Percentiles rank a stretch among this genome's conserved stretches.
Evolutionary conservation across 2,797 vertebrate genomes (phyloP).

Genomic region (Melanotaenia nigrans): DNA sequence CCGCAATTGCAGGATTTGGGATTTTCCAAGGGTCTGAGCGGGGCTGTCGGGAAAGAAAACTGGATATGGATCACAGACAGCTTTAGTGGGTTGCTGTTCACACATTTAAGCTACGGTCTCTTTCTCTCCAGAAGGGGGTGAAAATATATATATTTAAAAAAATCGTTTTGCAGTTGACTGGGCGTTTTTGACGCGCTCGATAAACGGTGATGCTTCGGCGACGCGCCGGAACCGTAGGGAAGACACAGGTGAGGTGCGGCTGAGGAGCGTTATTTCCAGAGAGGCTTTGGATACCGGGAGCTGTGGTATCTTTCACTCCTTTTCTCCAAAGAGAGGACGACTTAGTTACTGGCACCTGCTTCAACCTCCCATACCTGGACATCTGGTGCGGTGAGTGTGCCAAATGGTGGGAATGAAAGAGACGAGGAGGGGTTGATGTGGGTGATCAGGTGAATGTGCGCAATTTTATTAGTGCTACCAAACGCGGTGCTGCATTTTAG

Average conservation of each 20-base stretch:
- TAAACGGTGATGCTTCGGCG: conserved; percentile 74
- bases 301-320: conserved; percentile 44
- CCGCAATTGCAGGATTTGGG: conserved; percentile 59
- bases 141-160: background rate
- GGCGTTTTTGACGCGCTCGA: conserved; percentile 68
- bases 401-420: conserved; percentile 62
- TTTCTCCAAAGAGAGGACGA: conserved; percentile 58
- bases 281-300: conserved; percentile 55
- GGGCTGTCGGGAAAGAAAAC: conserved; percentile 32
- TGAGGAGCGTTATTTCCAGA: conserved; percentile 58
- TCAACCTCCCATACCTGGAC: conserved; percentile 74
- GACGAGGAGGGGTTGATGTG: conserved; percentile 2
- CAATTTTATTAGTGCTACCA: conserved; percentile 53
- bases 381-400: conserved; percentile 80
- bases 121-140: conserved; percentile 9
- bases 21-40: conserved; percentile 37
- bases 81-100: conserved; percentile 16
- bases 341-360: conserved; percentile 71
- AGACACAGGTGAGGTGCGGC: conserved; percentile 83
- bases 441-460: conserved; percentile 66
- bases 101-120: conserved; percentile 22
- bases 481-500: conserved; percentile 66
- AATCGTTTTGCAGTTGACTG: conserved; percentile 48
- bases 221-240: conserved; percentile 68
- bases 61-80: conserved; percentile 35